Evolutionary conservation across 1,140 invertebrate genomes (phyloP).

Genomic region (Cotesia typhae): DNA sequence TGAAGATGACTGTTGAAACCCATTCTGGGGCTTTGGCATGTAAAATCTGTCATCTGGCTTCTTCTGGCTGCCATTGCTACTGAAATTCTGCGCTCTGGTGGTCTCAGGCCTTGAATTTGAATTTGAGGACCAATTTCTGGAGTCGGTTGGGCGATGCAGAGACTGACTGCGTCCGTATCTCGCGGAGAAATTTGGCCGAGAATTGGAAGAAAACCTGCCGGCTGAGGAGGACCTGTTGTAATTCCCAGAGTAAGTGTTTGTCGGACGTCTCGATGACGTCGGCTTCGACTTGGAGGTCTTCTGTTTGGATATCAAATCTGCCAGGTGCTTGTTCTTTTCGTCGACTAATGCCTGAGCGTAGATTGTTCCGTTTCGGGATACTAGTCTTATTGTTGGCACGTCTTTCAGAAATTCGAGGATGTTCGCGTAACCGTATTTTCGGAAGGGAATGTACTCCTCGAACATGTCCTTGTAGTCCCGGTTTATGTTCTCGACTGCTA

Average conservation of each 20-base stretch:
- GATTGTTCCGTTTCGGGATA: slow-evolving; percentile 56
- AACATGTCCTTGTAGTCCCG: slow-evolving; percentile 68
- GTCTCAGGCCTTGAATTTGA: too few species aligned
- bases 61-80: too few species aligned
- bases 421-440: slow-evolving; percentile 66
- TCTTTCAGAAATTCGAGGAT: slow-evolving; percentile 68
- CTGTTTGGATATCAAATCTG: slow-evolving; percentile 68
- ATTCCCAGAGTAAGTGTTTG: neutral
- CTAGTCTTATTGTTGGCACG: slow-evolving; percentile 65
- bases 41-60: too few species aligned
- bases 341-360: slow-evolving; percentile 67
- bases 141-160: too few species aligned
- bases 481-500: slow-evolving; percentile 42
- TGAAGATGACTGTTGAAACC: too few species aligned
- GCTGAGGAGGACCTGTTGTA: neutral
- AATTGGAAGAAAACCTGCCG: too few species aligned
- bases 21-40: too few species aligned
- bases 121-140: too few species aligned
- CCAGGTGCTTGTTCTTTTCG: slow-evolving; percentile 69
- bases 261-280: neutral
- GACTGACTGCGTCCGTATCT: neutral
- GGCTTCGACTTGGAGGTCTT: slow-evolving; percentile 61
- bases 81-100: too few species aligned
- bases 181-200: neutral
- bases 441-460: slow-evolving; percentile 69